These are phyloP conservation scores for Ryuthela nishihirai DNA, from an alignment of 2,888 invertebrate genomes.

Conservation along the genomic window DNA sequence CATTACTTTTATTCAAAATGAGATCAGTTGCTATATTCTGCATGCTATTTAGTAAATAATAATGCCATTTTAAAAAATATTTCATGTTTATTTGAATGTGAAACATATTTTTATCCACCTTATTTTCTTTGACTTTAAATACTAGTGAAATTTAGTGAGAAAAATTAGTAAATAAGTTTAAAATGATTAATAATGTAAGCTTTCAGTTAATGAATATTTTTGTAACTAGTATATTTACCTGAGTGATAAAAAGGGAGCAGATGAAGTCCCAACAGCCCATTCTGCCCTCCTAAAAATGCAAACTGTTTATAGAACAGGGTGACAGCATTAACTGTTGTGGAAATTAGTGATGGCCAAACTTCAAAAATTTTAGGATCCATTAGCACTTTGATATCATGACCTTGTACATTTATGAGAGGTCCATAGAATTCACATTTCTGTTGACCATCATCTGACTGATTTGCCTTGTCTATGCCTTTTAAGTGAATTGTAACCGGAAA, in stretches of 20 bases:
- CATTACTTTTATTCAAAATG: no score
- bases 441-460: conserved; percentile 12
- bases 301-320: conserved; percentile 41
- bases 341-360: conserved; percentile 6
- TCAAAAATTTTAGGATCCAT: conserved; percentile 29
- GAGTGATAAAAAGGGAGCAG: conserved; percentile 46
- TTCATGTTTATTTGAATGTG: no score
- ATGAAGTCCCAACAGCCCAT: conserved; percentile 44
- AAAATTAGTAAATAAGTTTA: no score
- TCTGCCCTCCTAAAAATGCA: conserved; percentile 23
- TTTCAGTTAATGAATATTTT: no score
- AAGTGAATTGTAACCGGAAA: conserved; percentile 41
- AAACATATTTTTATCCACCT: no score
- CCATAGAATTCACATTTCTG: conserved; percentile 36
- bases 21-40: no score
- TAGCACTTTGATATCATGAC: conserved; percentile 33
- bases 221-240: no score
- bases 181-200: no score
- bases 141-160: no score
- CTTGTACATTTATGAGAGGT: conserved; percentile 34
- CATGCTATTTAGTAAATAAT: no score
- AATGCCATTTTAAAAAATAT: no score
- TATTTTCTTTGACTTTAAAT: no score
- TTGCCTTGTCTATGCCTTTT: conserved; percentile 34
- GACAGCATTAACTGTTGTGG: conserved; percentile 24